Conservation (phyloP, 2,888 invertebrate genomes). For the Drosophila yooni region DNA sequence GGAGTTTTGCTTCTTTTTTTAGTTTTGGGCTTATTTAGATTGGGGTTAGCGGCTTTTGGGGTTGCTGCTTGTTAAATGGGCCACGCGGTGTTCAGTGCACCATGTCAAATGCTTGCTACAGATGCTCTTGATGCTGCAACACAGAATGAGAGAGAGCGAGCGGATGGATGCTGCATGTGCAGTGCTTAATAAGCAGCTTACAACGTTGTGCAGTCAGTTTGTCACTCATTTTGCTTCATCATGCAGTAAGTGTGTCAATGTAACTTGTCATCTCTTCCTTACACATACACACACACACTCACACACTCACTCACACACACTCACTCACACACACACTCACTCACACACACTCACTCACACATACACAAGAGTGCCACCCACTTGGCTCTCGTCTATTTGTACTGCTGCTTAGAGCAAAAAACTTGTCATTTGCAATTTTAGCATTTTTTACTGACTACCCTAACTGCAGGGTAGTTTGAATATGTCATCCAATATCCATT, state of each 20-base stretch:
- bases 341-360: neutral
- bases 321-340: neutral
- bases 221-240: constrained; percentile 81
- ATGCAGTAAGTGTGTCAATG: constrained; percentile 81
- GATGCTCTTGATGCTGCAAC: constrained; percentile 16
- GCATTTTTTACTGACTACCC: constrained; percentile 56
- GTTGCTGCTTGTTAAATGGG: constrained; percentile 56
- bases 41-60: constrained; percentile 39
- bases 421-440: constrained; percentile 79
- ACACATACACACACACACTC: neutral
- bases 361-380: neutral
- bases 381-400: constrained; percentile 52
- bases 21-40: constrained; percentile 45
- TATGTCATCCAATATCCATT: neutral
- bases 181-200: constrained; percentile 77
- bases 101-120: constrained; percentile 46
- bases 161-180: constrained; percentile 23
- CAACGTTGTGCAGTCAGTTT: constrained; percentile 76
- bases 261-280: constrained; percentile 51
- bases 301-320: neutral
- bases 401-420: constrained; percentile 74
- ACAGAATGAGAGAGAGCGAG: neutral
- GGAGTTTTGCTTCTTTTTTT: neutral
- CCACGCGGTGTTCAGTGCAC: constrained; percentile 29
- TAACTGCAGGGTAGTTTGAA: neutral